Evolutionary conservation across 2,888 invertebrate species (phyloP).

Genomic region (Amblyteles armatorius): DNA sequence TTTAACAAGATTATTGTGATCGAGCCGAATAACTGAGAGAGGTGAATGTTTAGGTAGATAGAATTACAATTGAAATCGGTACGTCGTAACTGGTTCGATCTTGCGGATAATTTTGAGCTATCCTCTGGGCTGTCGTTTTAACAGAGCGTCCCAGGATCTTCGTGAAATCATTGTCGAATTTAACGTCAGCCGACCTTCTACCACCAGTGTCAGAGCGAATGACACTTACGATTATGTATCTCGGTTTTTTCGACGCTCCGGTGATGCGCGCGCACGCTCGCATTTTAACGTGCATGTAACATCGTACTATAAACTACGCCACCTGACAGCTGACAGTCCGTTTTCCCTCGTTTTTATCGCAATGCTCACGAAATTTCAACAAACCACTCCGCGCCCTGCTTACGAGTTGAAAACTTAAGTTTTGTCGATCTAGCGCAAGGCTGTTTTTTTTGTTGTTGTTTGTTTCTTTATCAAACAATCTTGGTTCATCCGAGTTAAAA

Average conservation of each 20-base stretch:
- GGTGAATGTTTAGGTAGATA: neutral
- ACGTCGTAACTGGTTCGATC: neutral
- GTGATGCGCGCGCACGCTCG: slow-evolving; percentile 11
- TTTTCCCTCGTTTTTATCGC: slow-evolving; percentile 2
- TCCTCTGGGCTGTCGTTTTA: neutral
- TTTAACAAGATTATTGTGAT: slow-evolving; percentile 48
- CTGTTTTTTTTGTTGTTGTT: neutral
- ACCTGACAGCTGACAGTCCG: slow-evolving; percentile 36
- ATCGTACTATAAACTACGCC: slow-evolving; percentile 14
- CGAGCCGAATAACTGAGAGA: slow-evolving; percentile 39
- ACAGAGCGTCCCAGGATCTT: neutral
- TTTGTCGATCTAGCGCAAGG: neutral
- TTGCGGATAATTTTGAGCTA: too few species aligned
- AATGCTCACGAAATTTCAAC: slow-evolving; percentile 13
- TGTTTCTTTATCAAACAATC: neutral
- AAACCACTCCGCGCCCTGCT: neutral
- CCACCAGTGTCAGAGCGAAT: neutral
- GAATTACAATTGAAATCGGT: neutral
- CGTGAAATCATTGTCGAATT: neutral
- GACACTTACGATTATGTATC: neutral
- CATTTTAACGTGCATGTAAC: neutral
- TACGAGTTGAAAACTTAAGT: neutral
- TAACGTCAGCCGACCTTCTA: neutral
- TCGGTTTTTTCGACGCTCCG: neutral
- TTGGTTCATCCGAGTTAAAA: neutral